Evolutionary conservation across 2,888 invertebrate genomes (phyloP).

Genomic region (Bursaphelenchus okinawaensis): DNA sequence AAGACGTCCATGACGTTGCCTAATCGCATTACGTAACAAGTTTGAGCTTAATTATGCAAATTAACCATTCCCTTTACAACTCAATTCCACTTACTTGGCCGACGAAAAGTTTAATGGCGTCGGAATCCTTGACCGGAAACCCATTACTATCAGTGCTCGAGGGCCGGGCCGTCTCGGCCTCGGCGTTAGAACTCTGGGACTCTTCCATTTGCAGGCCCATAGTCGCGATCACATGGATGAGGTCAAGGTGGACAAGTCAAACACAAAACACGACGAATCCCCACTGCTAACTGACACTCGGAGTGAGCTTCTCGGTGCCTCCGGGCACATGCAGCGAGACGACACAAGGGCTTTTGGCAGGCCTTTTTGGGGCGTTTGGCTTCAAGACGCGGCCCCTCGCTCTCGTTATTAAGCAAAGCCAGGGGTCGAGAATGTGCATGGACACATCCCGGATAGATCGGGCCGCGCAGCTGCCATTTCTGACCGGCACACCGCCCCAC

Average conservation of each 20-base stretch:
- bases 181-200: background rate
- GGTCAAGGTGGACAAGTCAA: background rate
- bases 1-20: background rate
- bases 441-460: too few relatives aligned
- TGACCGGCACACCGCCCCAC: background rate
- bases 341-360: background rate
- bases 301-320: background rate
- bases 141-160: constrained; percentile 50
- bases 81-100: constrained; percentile 62
- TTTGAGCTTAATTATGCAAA: background rate
- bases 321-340: background rate
- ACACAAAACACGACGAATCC: background rate
- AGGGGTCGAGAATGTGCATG: background rate
- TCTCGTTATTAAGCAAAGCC: background rate
- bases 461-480: background rate
- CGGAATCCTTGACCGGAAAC: constrained; percentile 62
- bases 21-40: background rate
- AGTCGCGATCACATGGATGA: background rate
- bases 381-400: background rate
- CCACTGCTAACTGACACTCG: background rate
- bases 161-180: background rate
- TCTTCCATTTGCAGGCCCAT: background rate
- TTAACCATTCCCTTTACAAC: too few relatives aligned
- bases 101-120: constrained; percentile 77
- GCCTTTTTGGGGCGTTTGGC: background rate